phyloP scores from a whole-genome alignment of 2,888 invertebrate species.

The Drosophila pullipes region DNA sequence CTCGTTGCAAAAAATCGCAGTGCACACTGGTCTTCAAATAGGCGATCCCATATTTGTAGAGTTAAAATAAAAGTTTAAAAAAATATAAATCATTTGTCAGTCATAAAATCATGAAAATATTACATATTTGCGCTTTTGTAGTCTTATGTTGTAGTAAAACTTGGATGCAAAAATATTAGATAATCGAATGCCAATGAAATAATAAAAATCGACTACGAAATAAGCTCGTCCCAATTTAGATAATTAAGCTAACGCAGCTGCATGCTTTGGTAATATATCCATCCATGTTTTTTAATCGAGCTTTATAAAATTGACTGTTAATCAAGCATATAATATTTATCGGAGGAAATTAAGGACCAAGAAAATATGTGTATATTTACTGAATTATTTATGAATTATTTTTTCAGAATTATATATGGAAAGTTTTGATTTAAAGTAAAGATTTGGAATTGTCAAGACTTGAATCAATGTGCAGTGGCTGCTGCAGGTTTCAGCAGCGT shows the following conservation, averaged over 20 bases:
- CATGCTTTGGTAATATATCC: background rate
- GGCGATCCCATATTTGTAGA: background rate
- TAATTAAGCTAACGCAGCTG: too few relatives aligned
- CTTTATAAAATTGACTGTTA: rapidly evolving
- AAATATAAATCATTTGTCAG: background rate
- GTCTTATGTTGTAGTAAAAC: background rate
- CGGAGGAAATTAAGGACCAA: background rate
- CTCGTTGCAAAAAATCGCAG: background rate
- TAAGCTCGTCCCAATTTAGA: too few relatives aligned
- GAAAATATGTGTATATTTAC: background rate
- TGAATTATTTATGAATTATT: background rate
- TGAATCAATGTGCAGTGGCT: constrained; percentile 43
- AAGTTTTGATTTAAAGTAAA: background rate
- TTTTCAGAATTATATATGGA: background rate
- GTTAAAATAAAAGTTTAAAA: too few relatives aligned
- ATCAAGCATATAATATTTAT: too few relatives aligned
- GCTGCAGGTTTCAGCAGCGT: constrained; percentile 48
- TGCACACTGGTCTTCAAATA: background rate
- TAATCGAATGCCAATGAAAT: too few relatives aligned
- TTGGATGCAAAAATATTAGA: too few relatives aligned
- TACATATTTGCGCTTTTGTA: too few relatives aligned
- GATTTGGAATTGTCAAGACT: background rate
- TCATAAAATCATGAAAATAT: background rate
- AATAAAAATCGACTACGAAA: too few relatives aligned
- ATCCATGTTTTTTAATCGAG: background rate